Evolutionary conservation across 2,888 invertebrate species (phyloP).

Genomic region (Leistus spinibarbis): DNA sequence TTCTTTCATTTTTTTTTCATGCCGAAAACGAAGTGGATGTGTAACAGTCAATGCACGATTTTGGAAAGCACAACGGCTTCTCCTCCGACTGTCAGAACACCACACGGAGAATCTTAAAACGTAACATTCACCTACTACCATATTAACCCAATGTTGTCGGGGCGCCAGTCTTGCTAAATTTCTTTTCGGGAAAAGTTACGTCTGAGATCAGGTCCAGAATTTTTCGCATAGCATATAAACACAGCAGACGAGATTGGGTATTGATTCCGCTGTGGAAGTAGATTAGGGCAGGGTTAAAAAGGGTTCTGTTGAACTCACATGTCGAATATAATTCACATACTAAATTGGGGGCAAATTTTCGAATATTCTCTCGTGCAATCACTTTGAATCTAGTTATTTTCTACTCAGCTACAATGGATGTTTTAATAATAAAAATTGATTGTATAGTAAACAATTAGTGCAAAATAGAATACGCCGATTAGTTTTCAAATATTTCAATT

Average conservation of each 20-base stretch:
- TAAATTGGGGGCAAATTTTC: too few species aligned
- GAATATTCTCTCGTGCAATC: too few species aligned
- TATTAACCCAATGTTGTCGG: neutral
- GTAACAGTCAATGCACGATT: slow-evolving; percentile 1
- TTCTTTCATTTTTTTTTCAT: neutral
- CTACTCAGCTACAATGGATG: too few species aligned
- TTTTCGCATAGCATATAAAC: neutral
- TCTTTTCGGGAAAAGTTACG: neutral
- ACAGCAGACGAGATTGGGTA: neutral
- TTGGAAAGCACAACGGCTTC: neutral
- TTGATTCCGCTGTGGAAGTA: neutral
- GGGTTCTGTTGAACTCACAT: neutral
- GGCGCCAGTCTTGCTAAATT: neutral
- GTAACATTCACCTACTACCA: neutral
- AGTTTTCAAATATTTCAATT: too few species aligned
- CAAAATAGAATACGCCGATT: too few species aligned
- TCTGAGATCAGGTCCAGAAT: neutral
- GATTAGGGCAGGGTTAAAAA: neutral
- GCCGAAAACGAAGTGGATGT: neutral
- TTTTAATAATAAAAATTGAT: too few species aligned
- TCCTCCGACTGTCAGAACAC: neutral
- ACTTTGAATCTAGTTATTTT: too few species aligned
- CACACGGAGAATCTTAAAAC: slow-evolving; percentile 2
- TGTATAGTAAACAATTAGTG: too few species aligned
- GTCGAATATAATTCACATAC: neutral